Percentiles rank a stretch among this genome's conserved stretches.
Evolutionary conservation across 2,113 vertebrate species (phyloP).

Genomic region (Stigmatopora nigra): DNA sequence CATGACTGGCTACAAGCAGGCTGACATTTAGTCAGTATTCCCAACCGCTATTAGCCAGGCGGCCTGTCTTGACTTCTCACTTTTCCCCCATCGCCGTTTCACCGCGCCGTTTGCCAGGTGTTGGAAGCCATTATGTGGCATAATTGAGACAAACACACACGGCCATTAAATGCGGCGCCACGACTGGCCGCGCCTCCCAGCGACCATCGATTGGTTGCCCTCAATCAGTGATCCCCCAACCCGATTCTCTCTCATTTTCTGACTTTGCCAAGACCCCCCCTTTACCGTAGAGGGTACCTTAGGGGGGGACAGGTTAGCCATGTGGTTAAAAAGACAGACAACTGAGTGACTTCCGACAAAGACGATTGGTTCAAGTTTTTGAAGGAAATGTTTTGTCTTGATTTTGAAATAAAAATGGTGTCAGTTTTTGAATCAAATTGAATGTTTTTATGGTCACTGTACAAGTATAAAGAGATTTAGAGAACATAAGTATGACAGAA

Average conservation of each 20-base stretch:
- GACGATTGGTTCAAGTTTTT: no score
- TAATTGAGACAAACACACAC: conserved; percentile 73
- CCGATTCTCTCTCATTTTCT: conserved; percentile 62
- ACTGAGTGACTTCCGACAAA: no score
- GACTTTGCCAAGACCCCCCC: conserved; percentile 13
- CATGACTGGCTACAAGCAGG: conserved; percentile 25
- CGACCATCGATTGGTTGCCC: conserved; percentile 71
- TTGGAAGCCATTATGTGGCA: conserved; percentile 67
- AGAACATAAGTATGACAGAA: no score
- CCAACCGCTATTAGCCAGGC: conserved; percentile 47
- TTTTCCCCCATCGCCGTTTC: conserved; percentile 28
- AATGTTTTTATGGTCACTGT: no score
- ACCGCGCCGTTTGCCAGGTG: conserved; percentile 50
- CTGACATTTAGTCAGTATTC: conserved; percentile 46
- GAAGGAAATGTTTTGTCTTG: no score
- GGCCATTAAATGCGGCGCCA: conserved; percentile 70
- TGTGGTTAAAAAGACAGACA: neutral
- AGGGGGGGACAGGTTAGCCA: conserved; percentile 19
- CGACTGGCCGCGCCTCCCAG: conserved; percentile 63
- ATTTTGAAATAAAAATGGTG: no score
- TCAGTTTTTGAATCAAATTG: no score
- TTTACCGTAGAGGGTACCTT: conserved; percentile 24
- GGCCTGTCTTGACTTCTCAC: conserved; percentile 49
- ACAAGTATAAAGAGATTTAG: no score
- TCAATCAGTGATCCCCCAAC: conserved; percentile 74